phyloP scores from a whole-genome alignment of 2,888 invertebrate genomes.

The Ennomos quercinarius region DNA sequence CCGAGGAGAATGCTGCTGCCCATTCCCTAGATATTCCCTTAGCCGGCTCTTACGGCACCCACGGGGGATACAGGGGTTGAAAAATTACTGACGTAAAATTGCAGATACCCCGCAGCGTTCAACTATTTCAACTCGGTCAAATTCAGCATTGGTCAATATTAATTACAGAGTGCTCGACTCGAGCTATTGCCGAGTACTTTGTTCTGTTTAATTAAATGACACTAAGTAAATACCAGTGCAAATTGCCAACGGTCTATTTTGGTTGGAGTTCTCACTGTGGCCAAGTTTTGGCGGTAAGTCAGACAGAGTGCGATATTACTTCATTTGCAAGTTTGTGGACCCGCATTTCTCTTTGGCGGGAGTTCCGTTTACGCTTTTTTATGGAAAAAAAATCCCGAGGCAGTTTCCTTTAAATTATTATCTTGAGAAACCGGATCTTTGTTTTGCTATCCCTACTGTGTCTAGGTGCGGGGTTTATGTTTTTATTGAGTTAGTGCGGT shows the following conservation, averaged over 20 bases:
- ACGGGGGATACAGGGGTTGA: too few species aligned
- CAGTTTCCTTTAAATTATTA: constrained; percentile 73
- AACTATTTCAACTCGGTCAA: constrained; percentile 42
- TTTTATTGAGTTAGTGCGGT: constrained; percentile 11
- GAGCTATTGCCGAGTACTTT: constrained; percentile 51
- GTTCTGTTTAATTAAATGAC: constrained; percentile 78
- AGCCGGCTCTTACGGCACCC: too few species aligned
- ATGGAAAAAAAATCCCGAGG: constrained; percentile 66
- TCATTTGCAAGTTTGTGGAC: constrained; percentile 81
- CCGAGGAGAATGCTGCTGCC: too few species aligned
- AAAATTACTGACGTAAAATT: not conserved
- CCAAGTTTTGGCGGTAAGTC: constrained; percentile 69
- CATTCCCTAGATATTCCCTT: too few species aligned
- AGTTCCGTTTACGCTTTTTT: constrained; percentile 60
- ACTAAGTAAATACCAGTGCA: constrained; percentile 69
- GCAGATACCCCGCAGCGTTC: constrained; percentile 35
- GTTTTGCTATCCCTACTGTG: constrained; percentile 41
- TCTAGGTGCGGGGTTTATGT: constrained; percentile 18
- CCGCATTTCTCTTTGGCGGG: constrained; percentile 65
- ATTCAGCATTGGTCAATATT: constrained; percentile 64
- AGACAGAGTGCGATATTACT: constrained; percentile 68
- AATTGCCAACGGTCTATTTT: constrained; percentile 62
- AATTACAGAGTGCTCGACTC: constrained; percentile 61
- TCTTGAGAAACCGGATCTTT: constrained; percentile 57
- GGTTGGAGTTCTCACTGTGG: constrained; percentile 43